Evolutionary conservation across 2,113 vertebrate species (phyloP), one percentile per base, ranked within the genome.

Genomic region (Festucalex cinctus): DNA sequence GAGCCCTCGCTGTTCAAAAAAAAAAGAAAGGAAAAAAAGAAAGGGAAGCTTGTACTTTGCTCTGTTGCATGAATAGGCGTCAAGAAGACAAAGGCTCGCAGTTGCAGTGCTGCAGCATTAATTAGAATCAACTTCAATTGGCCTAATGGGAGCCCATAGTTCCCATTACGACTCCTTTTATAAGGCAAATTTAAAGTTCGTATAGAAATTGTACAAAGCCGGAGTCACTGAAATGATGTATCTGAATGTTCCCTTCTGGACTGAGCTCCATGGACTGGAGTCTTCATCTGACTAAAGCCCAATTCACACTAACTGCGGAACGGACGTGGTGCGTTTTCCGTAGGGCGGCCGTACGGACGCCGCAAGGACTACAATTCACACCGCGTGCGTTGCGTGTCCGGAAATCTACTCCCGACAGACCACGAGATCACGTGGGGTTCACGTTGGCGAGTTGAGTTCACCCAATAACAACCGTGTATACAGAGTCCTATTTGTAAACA

Each of bases 1-100:
- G n/a, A 62, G 22, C 43, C 60, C 37, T 62, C 13, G 16, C n/a
- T 39, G 6, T 22, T 57, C 13, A 16, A 28, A 10, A 6, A 62
- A 62, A 41, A n/a, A 39, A 37, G 6, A 35, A 36, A 36, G 36
- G 35, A 59, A 39, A 37, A 9, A n/a, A 61, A 54, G 51, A 54
- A 57, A 32, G 16, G 54, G 54, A 57, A 57, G 54, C 59, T 61
- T 39, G 20, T 61, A 22, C 59, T 61, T 41, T 39, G 35, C 36
- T 60, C 35, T 37, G 35, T 10, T 22, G 20, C 58, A 13, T 60
- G 9, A 60, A 32, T 17, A 19, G 28, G 20, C 20, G 13, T 36
- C 35, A 37, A 8, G 7, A 60, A 60, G 58, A 60, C n/a, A 24
- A 39, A 24, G 59, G 37, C 59, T 39, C 59, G 12, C 37, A 26